Conservation (phyloP, 2,888 invertebrate species). For the Epirrita christyi region DNA sequence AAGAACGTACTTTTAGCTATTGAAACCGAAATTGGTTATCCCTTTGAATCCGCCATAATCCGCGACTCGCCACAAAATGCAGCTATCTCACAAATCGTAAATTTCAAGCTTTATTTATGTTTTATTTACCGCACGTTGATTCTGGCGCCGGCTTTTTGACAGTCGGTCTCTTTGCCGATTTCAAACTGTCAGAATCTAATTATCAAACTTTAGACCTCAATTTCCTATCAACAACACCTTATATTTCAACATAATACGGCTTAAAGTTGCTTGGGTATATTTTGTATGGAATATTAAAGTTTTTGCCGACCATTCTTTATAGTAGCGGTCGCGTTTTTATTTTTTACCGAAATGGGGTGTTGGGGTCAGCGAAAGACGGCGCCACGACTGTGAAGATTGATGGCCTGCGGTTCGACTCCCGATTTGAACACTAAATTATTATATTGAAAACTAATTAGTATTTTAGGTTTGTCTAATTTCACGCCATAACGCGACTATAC, state of each 20-base stretch:
- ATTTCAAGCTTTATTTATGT: constrained; percentile 61
- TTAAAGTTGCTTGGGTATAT: constrained; percentile 39
- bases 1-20: constrained; percentile 15
- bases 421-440: constrained; percentile 52
- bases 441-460: constrained; percentile 63
- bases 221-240: constrained; percentile 36
- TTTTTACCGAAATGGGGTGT: constrained; percentile 68
- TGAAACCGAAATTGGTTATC: constrained; percentile 26
- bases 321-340: constrained; percentile 65
- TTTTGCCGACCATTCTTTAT: constrained; percentile 75
- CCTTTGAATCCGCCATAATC: constrained; percentile 31
- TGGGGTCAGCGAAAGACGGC: constrained; percentile 74
- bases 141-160: constrained; percentile 80
- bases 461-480: constrained; percentile 31
- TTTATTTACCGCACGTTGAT: constrained; percentile 72
- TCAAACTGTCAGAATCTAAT: constrained; percentile 82
- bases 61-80: constrained; percentile 46
- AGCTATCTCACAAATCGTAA: constrained; percentile 57
- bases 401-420: constrained; percentile 63
- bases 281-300: constrained; percentile 52
- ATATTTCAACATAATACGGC: constrained; percentile 41
- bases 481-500: constrained; percentile 4
- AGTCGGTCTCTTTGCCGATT: constrained; percentile 79
- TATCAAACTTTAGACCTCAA: constrained; percentile 57
- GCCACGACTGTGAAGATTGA: constrained; percentile 72